Percentiles rank a stretch among this genome's conserved stretches.
Conservation (phyloP, 2,888 invertebrate genomes). For the Leptarthrus brevirostris region DNA sequence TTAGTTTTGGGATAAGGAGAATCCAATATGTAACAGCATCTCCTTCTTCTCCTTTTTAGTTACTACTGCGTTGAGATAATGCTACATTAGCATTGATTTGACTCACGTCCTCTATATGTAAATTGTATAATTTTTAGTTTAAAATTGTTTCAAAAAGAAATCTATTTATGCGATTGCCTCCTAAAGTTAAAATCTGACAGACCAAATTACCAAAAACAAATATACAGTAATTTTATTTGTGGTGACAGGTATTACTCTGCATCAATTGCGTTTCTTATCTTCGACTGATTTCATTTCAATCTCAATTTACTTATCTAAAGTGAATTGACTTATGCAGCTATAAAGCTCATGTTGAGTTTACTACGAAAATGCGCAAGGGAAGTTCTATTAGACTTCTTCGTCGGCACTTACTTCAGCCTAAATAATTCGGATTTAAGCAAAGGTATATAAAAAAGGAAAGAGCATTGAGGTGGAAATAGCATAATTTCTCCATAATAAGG, state of each 20-base stretch:
- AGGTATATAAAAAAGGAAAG: background rate
- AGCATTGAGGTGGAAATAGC: conserved; percentile 2
- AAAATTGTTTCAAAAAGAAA: no score
- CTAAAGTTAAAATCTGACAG: no score
- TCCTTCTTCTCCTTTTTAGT: no score
- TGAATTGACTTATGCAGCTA: background rate
- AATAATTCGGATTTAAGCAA: background rate
- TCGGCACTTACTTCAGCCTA: background rate
- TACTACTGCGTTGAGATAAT: no score
- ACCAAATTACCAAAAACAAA: no score
- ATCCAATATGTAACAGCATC: no score
- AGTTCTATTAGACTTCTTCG: background rate
- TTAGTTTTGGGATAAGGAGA: no score
- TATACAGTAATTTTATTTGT: no score
- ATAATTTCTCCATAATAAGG: conserved; percentile 10
- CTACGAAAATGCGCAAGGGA: background rate
- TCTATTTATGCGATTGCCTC: no score
- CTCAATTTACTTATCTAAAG: background rate
- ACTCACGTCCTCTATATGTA: no score
- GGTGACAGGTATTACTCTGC: background rate
- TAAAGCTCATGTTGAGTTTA: background rate
- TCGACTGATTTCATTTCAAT: background rate
- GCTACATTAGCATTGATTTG: no score
- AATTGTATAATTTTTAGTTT: no score
- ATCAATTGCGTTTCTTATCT: background rate